Evolutionary conservation across 2,113 vertebrate species (phyloP).

Genomic region (Myotis yumanensis): DNA sequence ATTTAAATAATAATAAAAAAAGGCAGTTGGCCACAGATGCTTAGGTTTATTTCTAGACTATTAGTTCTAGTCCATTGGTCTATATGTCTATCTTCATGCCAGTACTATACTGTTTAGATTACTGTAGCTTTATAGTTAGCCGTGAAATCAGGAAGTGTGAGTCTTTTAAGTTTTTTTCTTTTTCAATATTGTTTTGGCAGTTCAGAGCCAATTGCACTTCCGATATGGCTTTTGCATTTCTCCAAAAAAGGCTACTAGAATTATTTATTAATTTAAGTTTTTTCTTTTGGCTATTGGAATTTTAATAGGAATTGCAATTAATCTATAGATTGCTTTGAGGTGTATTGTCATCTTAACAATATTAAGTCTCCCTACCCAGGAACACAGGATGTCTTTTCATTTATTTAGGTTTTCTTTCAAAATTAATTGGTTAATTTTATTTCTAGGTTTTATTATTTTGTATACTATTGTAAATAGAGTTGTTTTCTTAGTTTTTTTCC

Average conservation of each 20-base stretch:
- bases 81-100: neutral
- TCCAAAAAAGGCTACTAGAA: neutral
- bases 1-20: too few species aligned
- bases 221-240: neutral
- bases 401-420: neutral
- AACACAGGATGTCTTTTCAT: neutral
- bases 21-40: too few species aligned
- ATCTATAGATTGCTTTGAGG: neutral
- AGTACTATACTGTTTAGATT: neutral
- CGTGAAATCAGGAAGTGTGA: neutral
- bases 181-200: neutral
- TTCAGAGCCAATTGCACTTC: neutral
- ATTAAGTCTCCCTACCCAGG: neutral
- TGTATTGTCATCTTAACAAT: neutral
- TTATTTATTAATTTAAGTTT: neutral
- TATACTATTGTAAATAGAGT: neutral
- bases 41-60: neutral
- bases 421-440: slow-evolving; percentile 24
- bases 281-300: too few species aligned
- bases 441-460: neutral
- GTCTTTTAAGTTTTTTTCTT: neutral
- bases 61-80: neutral
- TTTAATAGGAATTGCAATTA: neutral
- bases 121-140: neutral
- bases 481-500: slow-evolving; percentile 24